Conservation (phyloP, 2,797 vertebrate genomes). For the Hipposideros larvatus region DNA sequence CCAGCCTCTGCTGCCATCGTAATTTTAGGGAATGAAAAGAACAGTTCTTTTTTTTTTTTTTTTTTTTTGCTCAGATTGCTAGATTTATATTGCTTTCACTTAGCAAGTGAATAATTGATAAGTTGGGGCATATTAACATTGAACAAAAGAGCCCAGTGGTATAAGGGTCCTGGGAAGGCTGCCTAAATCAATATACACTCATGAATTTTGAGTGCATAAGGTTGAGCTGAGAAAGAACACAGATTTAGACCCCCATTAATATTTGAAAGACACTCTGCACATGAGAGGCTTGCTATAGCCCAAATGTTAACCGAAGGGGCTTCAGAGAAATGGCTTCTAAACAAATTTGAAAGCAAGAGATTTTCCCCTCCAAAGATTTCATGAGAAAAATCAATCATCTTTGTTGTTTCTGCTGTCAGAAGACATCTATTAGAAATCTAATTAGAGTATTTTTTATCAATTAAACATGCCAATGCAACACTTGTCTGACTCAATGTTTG, state of each 20-base stretch:
- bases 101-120: conserved; percentile 85
- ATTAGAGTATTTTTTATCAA: conserved; percentile 72
- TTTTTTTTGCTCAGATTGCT: conserved; percentile 59
- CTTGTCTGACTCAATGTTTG: conserved; percentile 62
- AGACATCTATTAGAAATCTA: conserved; percentile 79
- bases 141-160: conserved; percentile 80
- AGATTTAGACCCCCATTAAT: conserved; percentile 81
- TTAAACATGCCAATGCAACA: conserved; percentile 67
- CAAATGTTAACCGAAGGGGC: conserved; percentile 74
- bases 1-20: not conserved
- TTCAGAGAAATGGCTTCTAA: conserved; percentile 64
- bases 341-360: conserved; percentile 69
- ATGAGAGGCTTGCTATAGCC: not conserved
- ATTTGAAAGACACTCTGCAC: conserved; percentile 72
- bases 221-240: conserved; percentile 78
- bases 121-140: conserved; percentile 80
- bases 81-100: conserved; percentile 85
- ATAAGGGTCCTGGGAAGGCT: conserved; percentile 81
- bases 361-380: conserved; percentile 72
- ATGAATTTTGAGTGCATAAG: conserved; percentile 81
- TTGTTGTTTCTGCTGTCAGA: conserved; percentile 73
- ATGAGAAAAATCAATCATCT: conserved; percentile 69
- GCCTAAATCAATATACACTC: conserved; percentile 83
- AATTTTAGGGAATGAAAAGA: conserved; percentile 70
- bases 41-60: conserved; percentile 41